phyloP scores from a whole-genome alignment of 1,140 invertebrate genomes.

The Proctacanthus coquilletti region DNA sequence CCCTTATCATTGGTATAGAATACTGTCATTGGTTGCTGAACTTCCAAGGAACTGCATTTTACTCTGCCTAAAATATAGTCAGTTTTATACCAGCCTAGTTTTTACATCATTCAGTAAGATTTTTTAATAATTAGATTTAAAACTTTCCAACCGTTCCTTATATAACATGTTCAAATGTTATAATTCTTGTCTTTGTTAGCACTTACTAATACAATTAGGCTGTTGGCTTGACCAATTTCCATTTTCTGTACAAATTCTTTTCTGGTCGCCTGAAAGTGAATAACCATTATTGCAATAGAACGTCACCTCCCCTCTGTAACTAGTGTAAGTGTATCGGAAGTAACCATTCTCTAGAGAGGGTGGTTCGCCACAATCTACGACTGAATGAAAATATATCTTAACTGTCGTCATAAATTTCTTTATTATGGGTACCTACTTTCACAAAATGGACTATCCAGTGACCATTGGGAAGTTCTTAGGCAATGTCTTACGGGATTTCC shows the following conservation, averaged over 20 bases:
- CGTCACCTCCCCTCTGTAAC: slow-evolving; percentile 34
- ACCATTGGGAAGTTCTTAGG: slow-evolving; percentile 35
- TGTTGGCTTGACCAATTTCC: slow-evolving; percentile 35
- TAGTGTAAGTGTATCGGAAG: slow-evolving; percentile 7
- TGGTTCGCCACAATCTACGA: slow-evolving; percentile 5
- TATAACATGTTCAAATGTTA: no score
- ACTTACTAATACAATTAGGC: slow-evolving; percentile 33
- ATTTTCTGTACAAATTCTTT: slow-evolving; percentile 32
- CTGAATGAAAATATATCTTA: slow-evolving; percentile 1
- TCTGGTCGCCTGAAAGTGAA: slow-evolving; percentile 30
- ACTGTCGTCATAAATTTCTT: not conserved
- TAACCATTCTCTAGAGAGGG: slow-evolving; percentile 4
- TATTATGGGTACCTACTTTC: slow-evolving; percentile 30
- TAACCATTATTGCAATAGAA: slow-evolving; percentile 38
- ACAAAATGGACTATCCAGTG: slow-evolving; percentile 31
- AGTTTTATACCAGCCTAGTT: no score
- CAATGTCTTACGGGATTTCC: slow-evolving; percentile 31
- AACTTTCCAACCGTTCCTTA: no score
- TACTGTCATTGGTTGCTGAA: not conserved
- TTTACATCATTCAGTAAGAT: no score
- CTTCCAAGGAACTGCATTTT: no score
- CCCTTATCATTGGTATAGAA: not conserved
- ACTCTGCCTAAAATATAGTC: no score
- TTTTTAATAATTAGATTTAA: no score
- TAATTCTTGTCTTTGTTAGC: no score